Percentiles rank a stretch among this genome's conserved stretches.
Conservation (phyloP, 2,113 vertebrate genomes). For the Pao palembangensis region DNA sequence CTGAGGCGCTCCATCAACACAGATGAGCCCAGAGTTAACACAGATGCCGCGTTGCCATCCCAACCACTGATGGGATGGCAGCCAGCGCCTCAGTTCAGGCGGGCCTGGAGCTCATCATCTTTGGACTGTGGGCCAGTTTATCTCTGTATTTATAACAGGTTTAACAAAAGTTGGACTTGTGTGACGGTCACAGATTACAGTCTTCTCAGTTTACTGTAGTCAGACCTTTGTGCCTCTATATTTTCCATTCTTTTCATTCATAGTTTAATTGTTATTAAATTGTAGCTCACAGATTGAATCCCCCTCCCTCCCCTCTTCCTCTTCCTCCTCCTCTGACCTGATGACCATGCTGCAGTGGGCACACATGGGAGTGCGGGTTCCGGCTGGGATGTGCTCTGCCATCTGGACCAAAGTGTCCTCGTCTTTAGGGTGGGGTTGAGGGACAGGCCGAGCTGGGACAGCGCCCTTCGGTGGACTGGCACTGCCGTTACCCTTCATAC, state of each 20-base stretch:
- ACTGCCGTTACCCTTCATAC: constrained; percentile 72
- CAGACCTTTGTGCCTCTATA: constrained; percentile 6
- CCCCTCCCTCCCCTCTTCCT: not conserved
- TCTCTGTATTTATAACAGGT: too few species aligned
- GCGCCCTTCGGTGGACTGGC: constrained; percentile 46
- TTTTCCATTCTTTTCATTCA: too few species aligned
- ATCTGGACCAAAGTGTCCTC: constrained; percentile 87
- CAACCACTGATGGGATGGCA: too few species aligned
- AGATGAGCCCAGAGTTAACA: too few species aligned
- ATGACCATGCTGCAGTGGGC: constrained; percentile 88
- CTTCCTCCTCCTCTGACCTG: constrained; percentile 72
- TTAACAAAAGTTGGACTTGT: too few species aligned
- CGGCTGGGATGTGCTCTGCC: constrained; percentile 92
- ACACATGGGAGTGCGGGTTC: constrained; percentile 92
- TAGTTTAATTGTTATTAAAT: too few species aligned
- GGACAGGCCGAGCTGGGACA: constrained; percentile 44
- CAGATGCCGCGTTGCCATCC: too few species aligned
- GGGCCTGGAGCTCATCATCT: too few species aligned
- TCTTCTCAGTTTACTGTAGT: constrained; percentile 13
- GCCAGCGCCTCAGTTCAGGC: too few species aligned
- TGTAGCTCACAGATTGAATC: not conserved
- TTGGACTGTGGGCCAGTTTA: too few species aligned
- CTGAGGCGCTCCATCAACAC: too few species aligned
- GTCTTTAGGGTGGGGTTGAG: constrained; percentile 76
- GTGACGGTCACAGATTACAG: too few species aligned